Evolutionary conservation across 2,888 invertebrate genomes (phyloP).

Genomic region (Acronicta aceris): DNA sequence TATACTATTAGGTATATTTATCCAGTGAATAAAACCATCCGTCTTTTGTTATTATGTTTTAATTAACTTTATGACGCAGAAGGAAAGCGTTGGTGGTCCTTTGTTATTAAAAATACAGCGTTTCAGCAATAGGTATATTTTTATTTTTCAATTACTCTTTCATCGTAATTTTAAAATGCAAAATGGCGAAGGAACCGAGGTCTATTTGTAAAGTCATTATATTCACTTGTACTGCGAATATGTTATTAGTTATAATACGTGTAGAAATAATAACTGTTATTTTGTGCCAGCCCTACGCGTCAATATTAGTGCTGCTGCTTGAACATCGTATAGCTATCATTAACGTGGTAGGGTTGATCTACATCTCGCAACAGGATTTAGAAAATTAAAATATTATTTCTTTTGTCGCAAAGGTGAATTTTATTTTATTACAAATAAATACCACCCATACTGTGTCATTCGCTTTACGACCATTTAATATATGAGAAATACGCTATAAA

Average conservation of each 20-base stretch:
- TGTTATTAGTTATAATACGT: not conserved
- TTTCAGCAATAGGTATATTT: not conserved
- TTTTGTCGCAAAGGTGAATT: not conserved
- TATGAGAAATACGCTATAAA: too few relatives aligned
- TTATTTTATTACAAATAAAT: not conserved
- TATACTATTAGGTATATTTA: slow-evolving; percentile 1
- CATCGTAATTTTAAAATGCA: slow-evolving; percentile 3
- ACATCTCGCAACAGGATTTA: not conserved
- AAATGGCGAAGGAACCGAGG: slow-evolving; percentile 1
- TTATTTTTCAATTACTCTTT: slow-evolving; percentile 2
- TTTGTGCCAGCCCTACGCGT: slow-evolving; percentile 1
- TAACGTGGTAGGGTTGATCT: slow-evolving; percentile 4
- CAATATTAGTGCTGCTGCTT: slow-evolving; percentile 4
- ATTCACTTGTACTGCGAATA: slow-evolving; percentile 2
- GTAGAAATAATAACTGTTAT: slow-evolving; percentile 9
- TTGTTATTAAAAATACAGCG: slow-evolving; percentile 1
- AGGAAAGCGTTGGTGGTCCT: not conserved
- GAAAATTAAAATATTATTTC: not conserved
- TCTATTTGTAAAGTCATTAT: slow-evolving; percentile 13
- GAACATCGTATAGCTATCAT: not conserved
- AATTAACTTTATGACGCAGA: slow-evolving; percentile 6
- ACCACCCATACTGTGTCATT: too few relatives aligned
- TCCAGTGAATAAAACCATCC: not conserved
- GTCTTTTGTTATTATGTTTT: not conserved
- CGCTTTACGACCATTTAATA: too few relatives aligned